A percentile compares a stretch with the other conserved stretches of the same genome.
Evolutionary conservation across 2,113 vertebrate genomes (phyloP).

Genomic region (Phrynosoma blainvillii): DNA sequence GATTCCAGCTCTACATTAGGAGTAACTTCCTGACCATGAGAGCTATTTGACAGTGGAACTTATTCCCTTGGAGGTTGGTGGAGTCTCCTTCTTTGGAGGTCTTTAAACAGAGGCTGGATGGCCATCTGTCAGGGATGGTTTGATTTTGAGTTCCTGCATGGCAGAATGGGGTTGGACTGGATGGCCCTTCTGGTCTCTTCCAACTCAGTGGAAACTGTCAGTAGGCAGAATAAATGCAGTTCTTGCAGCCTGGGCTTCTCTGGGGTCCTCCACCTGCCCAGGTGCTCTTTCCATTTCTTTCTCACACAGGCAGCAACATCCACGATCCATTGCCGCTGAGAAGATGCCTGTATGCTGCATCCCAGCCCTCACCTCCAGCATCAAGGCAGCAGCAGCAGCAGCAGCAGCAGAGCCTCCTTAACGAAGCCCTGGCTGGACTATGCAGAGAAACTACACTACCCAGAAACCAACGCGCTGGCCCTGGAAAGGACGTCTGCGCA

Average conservation of each 20-base stretch:
- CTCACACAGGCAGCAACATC: neutral
- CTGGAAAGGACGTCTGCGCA: conserved; percentile 87
- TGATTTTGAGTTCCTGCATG: neutral
- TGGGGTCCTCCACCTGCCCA: too few species aligned
- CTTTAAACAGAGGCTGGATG: too few species aligned
- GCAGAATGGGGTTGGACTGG: too few species aligned
- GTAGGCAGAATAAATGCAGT: too few species aligned
- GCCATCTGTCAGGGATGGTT: too few species aligned
- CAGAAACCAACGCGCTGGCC: conserved; percentile 75
- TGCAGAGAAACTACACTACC: conserved; percentile 80
- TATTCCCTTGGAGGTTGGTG: too few species aligned
- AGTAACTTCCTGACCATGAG: too few species aligned
- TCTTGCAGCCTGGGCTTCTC: too few species aligned
- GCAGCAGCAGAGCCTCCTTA: conserved; percentile 46
- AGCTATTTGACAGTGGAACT: too few species aligned
- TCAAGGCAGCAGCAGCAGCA: conserved; percentile 1
- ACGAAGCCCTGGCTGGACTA: conserved; percentile 51
- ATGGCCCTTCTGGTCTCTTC: too few species aligned
- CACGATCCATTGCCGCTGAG: neutral
- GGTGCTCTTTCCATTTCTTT: neutral
- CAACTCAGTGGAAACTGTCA: neutral
- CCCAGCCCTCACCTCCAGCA: neutral
- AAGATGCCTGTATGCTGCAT: neutral
- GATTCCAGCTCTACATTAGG: too few species aligned
- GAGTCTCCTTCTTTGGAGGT: too few species aligned